Percentiles rank a stretch among this genome's conserved stretches.
phyloP scores from a whole-genome alignment of 2,113 vertebrate genomes.

The Misgurnus mizolepis region DNA sequence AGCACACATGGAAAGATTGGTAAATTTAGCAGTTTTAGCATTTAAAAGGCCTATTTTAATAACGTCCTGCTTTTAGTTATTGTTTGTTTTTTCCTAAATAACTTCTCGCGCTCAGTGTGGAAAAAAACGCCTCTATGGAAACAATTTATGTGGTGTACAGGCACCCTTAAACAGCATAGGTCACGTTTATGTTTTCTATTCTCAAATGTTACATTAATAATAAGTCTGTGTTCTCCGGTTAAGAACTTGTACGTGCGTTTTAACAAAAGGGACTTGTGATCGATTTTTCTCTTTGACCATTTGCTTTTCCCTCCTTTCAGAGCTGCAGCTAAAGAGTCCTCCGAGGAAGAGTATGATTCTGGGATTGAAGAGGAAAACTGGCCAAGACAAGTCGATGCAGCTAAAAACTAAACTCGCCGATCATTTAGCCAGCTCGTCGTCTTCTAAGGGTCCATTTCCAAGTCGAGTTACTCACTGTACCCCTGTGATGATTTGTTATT shows the following conservation, averaged over 20 bases:
- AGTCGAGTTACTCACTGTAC: background rate
- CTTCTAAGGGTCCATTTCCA: conserved; percentile 32
- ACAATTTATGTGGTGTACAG: no score
- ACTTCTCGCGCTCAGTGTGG: no score
- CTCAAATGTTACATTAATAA: no score
- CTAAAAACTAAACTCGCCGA: conserved; percentile 76
- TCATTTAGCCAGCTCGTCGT: background rate
- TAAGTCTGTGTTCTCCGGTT: no score
- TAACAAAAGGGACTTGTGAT: no score
- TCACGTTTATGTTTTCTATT: no score
- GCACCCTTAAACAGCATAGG: no score
- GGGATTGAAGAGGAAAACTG: conserved; percentile 88
- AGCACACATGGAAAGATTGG: background rate
- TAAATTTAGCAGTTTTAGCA: background rate
- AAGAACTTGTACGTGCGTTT: no score
- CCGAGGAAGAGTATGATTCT: conserved; percentile 88
- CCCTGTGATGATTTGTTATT: conserved; percentile 2
- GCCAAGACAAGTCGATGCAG: conserved; percentile 85
- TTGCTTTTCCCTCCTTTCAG: conserved; percentile 66
- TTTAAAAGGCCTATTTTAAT: no score
- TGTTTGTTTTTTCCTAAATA: no score
- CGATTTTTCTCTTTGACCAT: background rate
- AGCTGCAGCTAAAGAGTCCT: conserved; percentile 80
- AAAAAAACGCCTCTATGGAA: no score
- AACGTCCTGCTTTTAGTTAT: no score